Conservation (phyloP, 2,797 vertebrate genomes). For the Xiphorhynchus erythropygius region DNA sequence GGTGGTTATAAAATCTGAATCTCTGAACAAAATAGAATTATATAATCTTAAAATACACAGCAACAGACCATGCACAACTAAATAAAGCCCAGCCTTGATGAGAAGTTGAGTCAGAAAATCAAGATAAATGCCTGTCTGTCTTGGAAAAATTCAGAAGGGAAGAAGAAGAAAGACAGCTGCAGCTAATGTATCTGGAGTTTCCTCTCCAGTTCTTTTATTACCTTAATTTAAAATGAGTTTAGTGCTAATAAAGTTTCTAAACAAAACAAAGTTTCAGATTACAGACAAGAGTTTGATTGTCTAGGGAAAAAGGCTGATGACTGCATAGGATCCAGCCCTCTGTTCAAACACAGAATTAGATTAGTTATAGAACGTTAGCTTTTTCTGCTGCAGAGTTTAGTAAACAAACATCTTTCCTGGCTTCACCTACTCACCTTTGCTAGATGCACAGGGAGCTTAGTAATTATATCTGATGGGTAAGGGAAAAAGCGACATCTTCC, state of each 20-base stretch:
- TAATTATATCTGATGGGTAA: constrained; percentile 22
- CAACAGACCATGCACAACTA: neutral
- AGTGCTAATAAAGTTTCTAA: constrained; percentile 37
- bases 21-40: neutral
- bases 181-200: constrained; percentile 13
- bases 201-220: constrained; percentile 30
- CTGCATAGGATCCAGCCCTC: constrained; percentile 17
- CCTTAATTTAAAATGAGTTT: constrained; percentile 53
- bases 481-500: neutral
- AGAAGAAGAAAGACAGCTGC: neutral
- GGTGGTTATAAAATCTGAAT: neutral
- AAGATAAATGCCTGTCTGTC: constrained; percentile 19
- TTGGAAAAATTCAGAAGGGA: neutral
- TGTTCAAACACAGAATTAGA: constrained; percentile 34
- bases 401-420: constrained; percentile 55
- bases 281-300: neutral
- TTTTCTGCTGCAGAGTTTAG: constrained; percentile 10
- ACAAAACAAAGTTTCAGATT: constrained; percentile 50
- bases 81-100: neutral
- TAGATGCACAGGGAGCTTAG: constrained; percentile 7
- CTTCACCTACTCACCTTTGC: constrained; percentile 40
- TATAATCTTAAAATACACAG: neutral
- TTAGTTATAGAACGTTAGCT: constrained; percentile 28
- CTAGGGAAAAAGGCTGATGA: neutral
- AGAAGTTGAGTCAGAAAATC: neutral